Base-by-base conservation (phyloP, 1,140 invertebrate species). In the Heterodera schachtii region DNA sequence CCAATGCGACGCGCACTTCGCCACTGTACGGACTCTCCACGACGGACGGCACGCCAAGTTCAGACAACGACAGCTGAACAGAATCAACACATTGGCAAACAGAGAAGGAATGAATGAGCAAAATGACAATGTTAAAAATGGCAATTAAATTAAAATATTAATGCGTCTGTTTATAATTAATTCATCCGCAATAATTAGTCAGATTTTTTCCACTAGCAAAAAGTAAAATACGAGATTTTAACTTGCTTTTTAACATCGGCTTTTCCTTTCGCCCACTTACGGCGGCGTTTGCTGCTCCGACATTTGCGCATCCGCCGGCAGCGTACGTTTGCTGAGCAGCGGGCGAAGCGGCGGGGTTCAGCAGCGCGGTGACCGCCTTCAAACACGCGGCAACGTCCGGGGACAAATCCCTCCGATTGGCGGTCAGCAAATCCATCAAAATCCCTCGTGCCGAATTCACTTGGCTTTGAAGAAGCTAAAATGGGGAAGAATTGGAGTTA, bases 21-120 rank as follows among this genome's bases (percentile, higher is more conserved):
- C 82, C 82, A 70, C 46, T 43, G 73, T 82, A 83, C 41, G 82
- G 82, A 76, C 73, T 83, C 70, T 83, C 82, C 64, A 83, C 74
- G 19, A 83, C 46, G 66, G 67, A 64, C 49, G 82, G 82, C 31
- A 83, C 67, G 31, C 82, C 82, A 44, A 83, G 67, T 44, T 83
- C 82, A 46, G 21, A 76, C 46, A 80, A 47, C n/a, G 76, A 71
- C 9, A 71, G 69, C 69, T 71, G 69, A 71, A 71, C 31, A 6
- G 49, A 11, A 11, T 11, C 6, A 52, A 8, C 49, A 52, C 6
- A 52, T 8, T 8, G 0, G 49, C 11, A 52, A 52, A 11, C 6
- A 52, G 49, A 1, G 6, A 11, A 52, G 0, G 6, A 52, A 8
- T 52, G 49, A 31, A 31, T 31, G 31, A 31, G 49, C 49, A 52